Evolutionary conservation across 2,888 invertebrate genomes (phyloP), one percentile per base, ranked within the genome.

Genomic region (Diloba caeruleocephala): DNA sequence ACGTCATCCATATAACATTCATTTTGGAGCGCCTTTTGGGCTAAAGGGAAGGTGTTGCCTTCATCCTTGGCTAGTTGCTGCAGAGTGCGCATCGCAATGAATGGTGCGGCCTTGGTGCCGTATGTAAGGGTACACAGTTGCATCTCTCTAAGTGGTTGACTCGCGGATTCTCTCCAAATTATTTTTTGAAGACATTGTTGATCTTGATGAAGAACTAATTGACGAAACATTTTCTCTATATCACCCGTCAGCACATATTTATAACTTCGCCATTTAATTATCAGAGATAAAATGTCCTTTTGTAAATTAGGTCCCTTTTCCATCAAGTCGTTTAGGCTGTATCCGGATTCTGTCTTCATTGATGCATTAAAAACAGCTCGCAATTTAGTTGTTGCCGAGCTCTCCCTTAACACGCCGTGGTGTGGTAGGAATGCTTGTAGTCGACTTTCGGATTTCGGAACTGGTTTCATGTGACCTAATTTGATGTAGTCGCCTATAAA

Each of bases 221-320:
- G 43, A 0, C 67, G 34, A 33, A 52, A 71, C 65, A 67, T 67
- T 33, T 66, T 68, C 19, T 65, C 67, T 0, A 71, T 57, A 21
- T 71, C 71, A 0, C 69, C 69, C 0, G 65, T 67, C 3, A 50
- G 51, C 0, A 39, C 70, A 5, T 58, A 66, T 28, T 49, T 36
- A 17, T 63, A 62, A 1, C 48, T 28, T 14, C 70, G 37, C 68
- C 64, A 68, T 17, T 56, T 59, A 1, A 69, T 1, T 2, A 66
- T 34, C 0, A 69, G 33, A 0, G 17, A 17, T 17, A 46, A 44
- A 8, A 69, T 56, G 15, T 65, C 46, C 5, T 59, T 49, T 26
- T 66, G 62, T 28, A 64, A 25, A 9, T 60, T 68, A 0, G 67
- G 57, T 0, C 65, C 67, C 9, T 34, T 49, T 33, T 49, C 19